phyloP scores from a whole-genome alignment of 92 coral and sea anemone genomes.

The Parazoanthus darwini region DNA sequence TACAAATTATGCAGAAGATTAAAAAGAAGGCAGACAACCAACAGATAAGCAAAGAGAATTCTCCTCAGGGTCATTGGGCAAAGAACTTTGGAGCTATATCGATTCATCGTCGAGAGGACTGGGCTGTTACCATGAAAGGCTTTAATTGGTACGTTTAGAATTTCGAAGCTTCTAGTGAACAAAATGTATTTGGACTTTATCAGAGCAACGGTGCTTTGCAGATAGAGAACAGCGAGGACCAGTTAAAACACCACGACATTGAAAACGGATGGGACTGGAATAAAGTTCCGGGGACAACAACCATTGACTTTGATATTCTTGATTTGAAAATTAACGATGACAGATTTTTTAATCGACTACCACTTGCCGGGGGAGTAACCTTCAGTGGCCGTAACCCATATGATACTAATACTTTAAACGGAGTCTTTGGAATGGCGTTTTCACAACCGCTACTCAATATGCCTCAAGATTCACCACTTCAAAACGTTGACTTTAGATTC shows the following conservation, averaged over 20 bases:
- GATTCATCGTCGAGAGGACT: slow-evolving; percentile 46
- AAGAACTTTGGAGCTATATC: slow-evolving; percentile 50
- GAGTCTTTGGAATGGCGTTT: slow-evolving; percentile 43
- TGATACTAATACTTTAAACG: slow-evolving; percentile 2
- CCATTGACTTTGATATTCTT: slow-evolving; percentile 27
- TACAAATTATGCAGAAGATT: slow-evolving; percentile 12
- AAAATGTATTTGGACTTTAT: slow-evolving; percentile 33
- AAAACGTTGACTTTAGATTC: not conserved
- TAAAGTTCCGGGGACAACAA: slow-evolving; percentile 40
- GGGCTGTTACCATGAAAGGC: slow-evolving; percentile 50
- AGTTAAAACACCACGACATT: slow-evolving; percentile 33
- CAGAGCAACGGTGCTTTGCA: slow-evolving; percentile 41
- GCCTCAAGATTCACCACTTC: not conserved
- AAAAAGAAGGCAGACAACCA: slow-evolving; percentile 36
- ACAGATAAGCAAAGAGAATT: slow-evolving; percentile 16
- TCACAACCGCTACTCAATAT: not conserved
- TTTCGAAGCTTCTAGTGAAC: slow-evolving; percentile 20
- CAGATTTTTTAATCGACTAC: slow-evolving; percentile 31
- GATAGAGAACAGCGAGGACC: slow-evolving; percentile 34
- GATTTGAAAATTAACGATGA: not conserved
- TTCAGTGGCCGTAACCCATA: slow-evolving; percentile 37
- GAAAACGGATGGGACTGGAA: slow-evolving; percentile 53
- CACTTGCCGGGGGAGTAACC: slow-evolving; percentile 42
- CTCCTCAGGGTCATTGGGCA: slow-evolving; percentile 49
- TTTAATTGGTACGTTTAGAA: slow-evolving; percentile 42